Evolutionary conservation across 2,113 vertebrate species (phyloP), one percentile per base, ranked within the genome.

Genomic region (Shinisaurus crocodilurus): DNA sequence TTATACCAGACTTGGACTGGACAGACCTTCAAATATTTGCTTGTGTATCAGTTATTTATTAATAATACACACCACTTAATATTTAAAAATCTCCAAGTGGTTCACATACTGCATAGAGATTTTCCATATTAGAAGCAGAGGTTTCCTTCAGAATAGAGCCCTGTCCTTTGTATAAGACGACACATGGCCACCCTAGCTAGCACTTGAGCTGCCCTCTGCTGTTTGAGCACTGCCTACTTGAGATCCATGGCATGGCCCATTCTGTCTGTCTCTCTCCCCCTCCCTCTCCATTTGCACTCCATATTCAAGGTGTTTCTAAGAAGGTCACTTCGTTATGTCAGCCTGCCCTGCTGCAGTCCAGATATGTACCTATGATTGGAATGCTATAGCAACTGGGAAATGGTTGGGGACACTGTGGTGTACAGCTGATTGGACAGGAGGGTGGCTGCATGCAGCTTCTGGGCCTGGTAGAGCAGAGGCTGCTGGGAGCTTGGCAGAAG

Each of bases 401-500:
- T 27, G 18, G 5, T 82, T 88, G 74, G 92, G 86, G 76, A 69
- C 16, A 0, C 2, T 3, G 70, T 29, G 1, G 7, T 63, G 57
- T 40, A 0, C 95, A 91, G 93, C 93, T 91, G 94, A 89, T 83
- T 50, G 75, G 1, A 40, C 12, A 87, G 83, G 80, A 82, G 90
- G 70, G 63, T 1, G 60, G 27, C 90, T 3, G 7, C 0, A 37
- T 20, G 60, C 82, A 27, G 34, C 63, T 9, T 50, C 67, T 86
- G 4, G 13, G 27, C 2, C 9, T 6, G 27, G 32, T 69, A 0
- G 18, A n/a, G 40, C 34, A 34, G 82, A 1, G 75, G 85, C 88
- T 89, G 91, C 91, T 87, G 86, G 93, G 89, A 90, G 89, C 63
- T 89, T 82, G 85, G 91, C 93, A 85, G 83, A 89, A 90, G 83